Evolutionary conservation across 2,113 vertebrate genomes (phyloP).

Genomic region (Noturus placidus): DNA sequence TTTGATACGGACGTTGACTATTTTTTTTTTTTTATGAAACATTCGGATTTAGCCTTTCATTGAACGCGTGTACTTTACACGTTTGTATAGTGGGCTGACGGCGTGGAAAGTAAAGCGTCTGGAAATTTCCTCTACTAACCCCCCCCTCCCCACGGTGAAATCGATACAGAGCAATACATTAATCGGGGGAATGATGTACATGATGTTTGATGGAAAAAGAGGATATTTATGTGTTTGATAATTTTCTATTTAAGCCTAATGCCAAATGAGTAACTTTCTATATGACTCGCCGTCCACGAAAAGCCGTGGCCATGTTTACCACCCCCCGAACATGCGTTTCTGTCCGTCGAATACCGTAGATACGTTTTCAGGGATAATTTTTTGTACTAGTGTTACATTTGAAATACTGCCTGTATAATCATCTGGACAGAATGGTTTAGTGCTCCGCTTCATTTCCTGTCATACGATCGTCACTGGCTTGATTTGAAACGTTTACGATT

Average conservation of each 20-base stretch:
- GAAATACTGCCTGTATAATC: not conserved
- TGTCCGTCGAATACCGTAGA: not conserved
- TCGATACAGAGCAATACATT: not conserved
- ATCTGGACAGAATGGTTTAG: slow-evolving; percentile 1
- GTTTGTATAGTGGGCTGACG: not conserved
- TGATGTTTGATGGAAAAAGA: slow-evolving; percentile 44
- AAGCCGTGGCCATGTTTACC: not conserved
- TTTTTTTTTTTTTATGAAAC: not conserved
- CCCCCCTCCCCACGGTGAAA: not conserved
- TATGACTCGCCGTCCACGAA: not conserved
- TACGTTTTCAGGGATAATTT: slow-evolving; percentile 20
- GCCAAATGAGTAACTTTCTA: slow-evolving; percentile 53
- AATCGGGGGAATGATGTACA: slow-evolving; percentile 30
- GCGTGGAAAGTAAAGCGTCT: slow-evolving; percentile 21
- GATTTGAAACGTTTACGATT: not conserved
- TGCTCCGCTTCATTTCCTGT: not conserved
- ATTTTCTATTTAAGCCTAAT: slow-evolving; percentile 54
- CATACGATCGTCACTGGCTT: not conserved
- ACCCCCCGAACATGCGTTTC: not conserved
- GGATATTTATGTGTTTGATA: slow-evolving; percentile 47
- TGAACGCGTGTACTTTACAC: not conserved
- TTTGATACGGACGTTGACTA: not conserved
- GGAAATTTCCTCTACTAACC: not conserved
- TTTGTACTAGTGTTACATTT: not conserved
- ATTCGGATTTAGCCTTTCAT: not conserved